phyloP scores from a whole-genome alignment of 2,888 invertebrate genomes.

The Hylaea fasciaria region DNA sequence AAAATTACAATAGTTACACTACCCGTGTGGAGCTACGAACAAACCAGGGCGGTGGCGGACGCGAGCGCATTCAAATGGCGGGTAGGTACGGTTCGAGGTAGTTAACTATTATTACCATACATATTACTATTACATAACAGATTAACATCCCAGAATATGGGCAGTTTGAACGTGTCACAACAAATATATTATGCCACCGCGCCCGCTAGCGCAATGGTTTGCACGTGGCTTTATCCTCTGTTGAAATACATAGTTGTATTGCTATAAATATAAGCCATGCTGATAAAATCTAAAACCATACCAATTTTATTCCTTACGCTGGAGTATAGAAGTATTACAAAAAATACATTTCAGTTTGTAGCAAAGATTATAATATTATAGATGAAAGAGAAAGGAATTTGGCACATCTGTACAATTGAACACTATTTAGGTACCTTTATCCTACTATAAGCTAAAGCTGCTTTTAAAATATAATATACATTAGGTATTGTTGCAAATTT shows the following conservation, averaged over 20 bases:
- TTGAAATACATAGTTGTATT: too few relatives aligned
- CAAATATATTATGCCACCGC: too few relatives aligned
- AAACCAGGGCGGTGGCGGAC: not conserved
- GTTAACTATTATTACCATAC: too few relatives aligned
- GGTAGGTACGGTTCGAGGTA: too few relatives aligned
- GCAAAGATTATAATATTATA: not conserved
- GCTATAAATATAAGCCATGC: too few relatives aligned
- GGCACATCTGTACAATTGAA: constrained; percentile 36
- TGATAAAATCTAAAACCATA: too few relatives aligned
- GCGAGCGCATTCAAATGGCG: not conserved
- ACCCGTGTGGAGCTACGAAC: not conserved
- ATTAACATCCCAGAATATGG: too few relatives aligned
- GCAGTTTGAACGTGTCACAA: too few relatives aligned
- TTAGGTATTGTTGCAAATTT: constrained; percentile 25
- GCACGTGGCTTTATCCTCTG: too few relatives aligned
- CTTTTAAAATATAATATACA: not conserved
- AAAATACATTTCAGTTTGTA: not conserved
- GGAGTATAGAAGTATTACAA: not conserved
- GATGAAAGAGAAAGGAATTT: constrained; percentile 30
- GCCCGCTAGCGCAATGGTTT: too few relatives aligned
- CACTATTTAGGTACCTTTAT: constrained; percentile 20
- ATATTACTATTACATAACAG: too few relatives aligned
- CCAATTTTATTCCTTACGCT: too few relatives aligned
- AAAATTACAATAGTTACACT: not conserved
- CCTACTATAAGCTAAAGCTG: constrained; percentile 18